A percentile compares a stretch with the other conserved stretches of the same genome.
Conservation (phyloP, 1,140 invertebrate genomes). For the Stenopsyche tienmushanensis region DNA sequence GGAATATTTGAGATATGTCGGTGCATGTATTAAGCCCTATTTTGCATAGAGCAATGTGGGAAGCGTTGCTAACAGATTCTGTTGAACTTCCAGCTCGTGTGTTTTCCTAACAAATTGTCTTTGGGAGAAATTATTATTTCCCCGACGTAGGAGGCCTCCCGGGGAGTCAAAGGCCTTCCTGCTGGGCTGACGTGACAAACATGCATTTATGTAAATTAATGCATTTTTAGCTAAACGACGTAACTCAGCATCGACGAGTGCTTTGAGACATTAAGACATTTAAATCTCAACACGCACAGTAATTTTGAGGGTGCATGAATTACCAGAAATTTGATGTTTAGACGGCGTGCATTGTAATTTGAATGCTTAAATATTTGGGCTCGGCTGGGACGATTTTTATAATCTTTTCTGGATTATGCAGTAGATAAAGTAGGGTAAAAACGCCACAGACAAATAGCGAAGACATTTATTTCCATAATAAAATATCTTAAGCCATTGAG, state of each 20-base stretch:
- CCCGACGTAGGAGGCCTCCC: slow-evolving; percentile 2
- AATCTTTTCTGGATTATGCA: no score
- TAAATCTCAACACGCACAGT: not conserved
- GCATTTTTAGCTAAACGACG: not conserved
- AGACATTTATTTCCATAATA: not conserved
- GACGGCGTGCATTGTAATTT: no score
- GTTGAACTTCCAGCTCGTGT: not conserved
- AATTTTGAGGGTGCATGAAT: no score
- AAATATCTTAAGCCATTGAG: not conserved
- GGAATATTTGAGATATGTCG: not conserved
- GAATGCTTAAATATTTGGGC: no score
- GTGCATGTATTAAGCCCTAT: not conserved
- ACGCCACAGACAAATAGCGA: not conserved
- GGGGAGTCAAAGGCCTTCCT: not conserved
- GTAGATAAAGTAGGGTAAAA: not conserved
- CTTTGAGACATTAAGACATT: not conserved
- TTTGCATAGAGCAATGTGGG: not conserved
- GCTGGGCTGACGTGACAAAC: slow-evolving; percentile 4
- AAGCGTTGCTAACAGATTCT: not conserved
- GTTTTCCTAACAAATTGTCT: slow-evolving; percentile 17
- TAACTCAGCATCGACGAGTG: not conserved
- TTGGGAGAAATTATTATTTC: slow-evolving; percentile 9
- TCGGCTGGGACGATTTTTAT: no score
- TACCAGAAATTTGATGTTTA: no score
- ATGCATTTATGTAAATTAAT: slow-evolving; percentile 22